Evolutionary conservation across 1,140 invertebrate species (phyloP), one percentile per base, ranked within the genome.

Genomic region (Drosophila tani): DNA sequence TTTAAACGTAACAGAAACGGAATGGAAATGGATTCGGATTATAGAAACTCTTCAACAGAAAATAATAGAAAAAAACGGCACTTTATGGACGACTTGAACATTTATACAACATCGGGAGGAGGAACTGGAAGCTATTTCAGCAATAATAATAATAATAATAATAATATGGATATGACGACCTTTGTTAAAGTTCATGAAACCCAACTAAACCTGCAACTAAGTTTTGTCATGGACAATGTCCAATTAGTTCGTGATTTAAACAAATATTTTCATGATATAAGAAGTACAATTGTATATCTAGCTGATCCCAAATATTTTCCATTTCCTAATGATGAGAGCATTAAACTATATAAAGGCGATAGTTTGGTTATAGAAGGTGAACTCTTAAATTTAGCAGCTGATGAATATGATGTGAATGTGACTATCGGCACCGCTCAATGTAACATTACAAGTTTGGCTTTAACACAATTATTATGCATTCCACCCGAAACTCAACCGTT

Each of bases 141-240:
- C 7, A 40, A 47, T 15, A 40, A 15, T 41, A 41, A 43, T 43
- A 32, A 55, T 55, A 55, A 55, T 38, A 51, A 51, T 15, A 73
- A 74, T 21, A 81, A 64, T 46, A 51, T 82, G 46, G 91, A 92
- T 50, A 74, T 90, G 3, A 59, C 91, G 1, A 79, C 91, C 7
- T 84, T 83, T 77, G 88, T 91, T 0, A 91, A 92, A 38, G 82
- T 92, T 2, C 91, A 79, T 14, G 94, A 95, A 81, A 94, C 94
- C 0, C 95, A 96, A 78, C 91, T 96, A 45, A 94, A 94, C 45
- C 93, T 96, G 65, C 95, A 95, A 93, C 95, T 99, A 64, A 98
- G 97, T 15, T 99, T 99, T 93, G 94, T 97, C 6, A 99, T 99
- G 98, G 99, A 99, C 86, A 97, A 97, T 93, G 98, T 99, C 0